Evolutionary conservation across 2,113 vertebrate species (phyloP).

Genomic region (Gnathonemus longibarbis): DNA sequence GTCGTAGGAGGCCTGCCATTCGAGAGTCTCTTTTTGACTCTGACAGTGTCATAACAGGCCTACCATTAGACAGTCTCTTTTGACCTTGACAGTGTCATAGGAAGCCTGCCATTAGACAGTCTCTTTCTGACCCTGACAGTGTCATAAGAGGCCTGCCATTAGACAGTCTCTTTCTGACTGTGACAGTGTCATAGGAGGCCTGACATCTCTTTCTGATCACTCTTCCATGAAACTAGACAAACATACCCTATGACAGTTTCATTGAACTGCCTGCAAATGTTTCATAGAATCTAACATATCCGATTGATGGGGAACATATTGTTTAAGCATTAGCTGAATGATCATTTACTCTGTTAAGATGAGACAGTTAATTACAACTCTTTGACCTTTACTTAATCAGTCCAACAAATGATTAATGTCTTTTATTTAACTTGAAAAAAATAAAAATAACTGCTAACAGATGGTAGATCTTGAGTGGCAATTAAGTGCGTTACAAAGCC

Average conservation of each 20-base stretch:
- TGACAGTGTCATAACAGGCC: neutral
- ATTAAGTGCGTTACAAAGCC: neutral
- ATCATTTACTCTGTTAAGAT: conserved; percentile 3
- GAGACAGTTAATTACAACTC: neutral
- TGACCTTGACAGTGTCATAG: no score
- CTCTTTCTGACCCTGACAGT: neutral
- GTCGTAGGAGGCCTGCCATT: no score
- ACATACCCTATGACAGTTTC: neutral
- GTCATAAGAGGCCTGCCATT: neutral
- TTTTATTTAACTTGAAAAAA: neutral
- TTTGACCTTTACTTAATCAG: conserved; percentile 11
- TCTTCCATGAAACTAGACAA: neutral
- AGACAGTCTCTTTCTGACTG: neutral
- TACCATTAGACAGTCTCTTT: no score
- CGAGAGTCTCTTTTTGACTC: no score
- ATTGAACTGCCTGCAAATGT: neutral
- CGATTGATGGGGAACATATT: neutral
- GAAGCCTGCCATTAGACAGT: no score
- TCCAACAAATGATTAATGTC: conserved; percentile 1
- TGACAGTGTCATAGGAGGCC: no score
- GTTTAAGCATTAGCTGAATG: neutral
- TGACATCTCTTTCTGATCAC: neutral
- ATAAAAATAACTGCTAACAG: neutral
- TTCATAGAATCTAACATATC: neutral
- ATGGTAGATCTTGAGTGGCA: neutral